Evolutionary conservation across 2,797 vertebrate genomes (phyloP).

Genomic region (Channallabes apus): DNA sequence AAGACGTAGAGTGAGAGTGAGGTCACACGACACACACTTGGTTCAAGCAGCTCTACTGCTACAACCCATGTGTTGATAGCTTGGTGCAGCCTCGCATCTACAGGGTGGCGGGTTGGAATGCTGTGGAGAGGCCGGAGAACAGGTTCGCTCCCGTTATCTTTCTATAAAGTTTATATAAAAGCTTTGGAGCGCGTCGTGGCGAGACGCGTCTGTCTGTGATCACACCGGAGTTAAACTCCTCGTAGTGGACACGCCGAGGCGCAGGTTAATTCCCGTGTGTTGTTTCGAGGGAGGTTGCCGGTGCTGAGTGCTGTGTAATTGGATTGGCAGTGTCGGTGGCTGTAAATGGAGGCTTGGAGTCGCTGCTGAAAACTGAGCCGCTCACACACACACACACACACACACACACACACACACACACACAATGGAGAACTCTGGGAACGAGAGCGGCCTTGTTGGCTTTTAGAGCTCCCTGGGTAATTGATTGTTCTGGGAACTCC

Average conservation of each 20-base stretch:
- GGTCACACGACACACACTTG: not conserved
- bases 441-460: no score
- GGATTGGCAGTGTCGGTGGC: constrained; percentile 31
- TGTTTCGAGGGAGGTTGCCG: constrained; percentile 35
- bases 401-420: constrained; percentile 19
- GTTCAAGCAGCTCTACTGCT: not conserved
- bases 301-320: constrained; percentile 50
- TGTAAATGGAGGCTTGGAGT: constrained; percentile 20
- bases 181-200: not conserved
- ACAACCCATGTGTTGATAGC: not conserved
- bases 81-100: no score
- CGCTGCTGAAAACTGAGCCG: constrained; percentile 36
- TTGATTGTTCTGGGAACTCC: no score
- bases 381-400: not conserved
- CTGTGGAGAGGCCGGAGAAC: not conserved
- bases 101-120: not conserved
- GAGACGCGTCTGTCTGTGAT: constrained; percentile 3
- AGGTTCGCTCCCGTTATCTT: not conserved
- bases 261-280: constrained; percentile 47
- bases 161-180: no score
- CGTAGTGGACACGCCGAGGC: constrained; percentile 21
- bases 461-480: no score
- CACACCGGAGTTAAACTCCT: not conserved
- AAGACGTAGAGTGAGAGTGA: not conserved
- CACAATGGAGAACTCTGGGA: no score